Conservation (phyloP, 2,888 invertebrate species). For the Himalopsyche anomala region DNA sequence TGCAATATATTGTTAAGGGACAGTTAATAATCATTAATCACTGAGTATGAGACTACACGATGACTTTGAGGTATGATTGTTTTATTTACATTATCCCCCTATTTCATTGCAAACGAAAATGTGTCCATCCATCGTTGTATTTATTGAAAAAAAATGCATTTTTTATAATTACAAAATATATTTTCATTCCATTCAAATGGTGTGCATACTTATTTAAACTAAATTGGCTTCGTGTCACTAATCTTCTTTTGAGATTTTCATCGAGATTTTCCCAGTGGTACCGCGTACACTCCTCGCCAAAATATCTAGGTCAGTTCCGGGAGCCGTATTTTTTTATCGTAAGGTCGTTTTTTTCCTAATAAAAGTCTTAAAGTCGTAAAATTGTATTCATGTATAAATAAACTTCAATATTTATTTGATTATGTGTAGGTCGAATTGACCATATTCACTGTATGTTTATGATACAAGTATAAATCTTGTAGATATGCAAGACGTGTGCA, state of each 20-base stretch:
- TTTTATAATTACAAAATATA: too few species aligned
- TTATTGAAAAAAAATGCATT: too few species aligned
- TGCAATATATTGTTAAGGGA: constrained; percentile 1
- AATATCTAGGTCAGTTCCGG: constrained; percentile 59
- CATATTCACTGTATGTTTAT: neutral
- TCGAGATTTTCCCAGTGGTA: neutral
- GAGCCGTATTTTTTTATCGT: constrained; percentile 34
- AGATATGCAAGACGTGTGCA: constrained; percentile 5
- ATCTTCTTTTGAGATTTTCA: neutral
- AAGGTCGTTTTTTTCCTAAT: neutral
- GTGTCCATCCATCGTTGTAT: too few species aligned
- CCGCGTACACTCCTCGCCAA: constrained; percentile 47
- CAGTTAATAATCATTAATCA: constrained; percentile 10
- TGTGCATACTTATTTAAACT: too few species aligned
- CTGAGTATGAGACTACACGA: constrained; percentile 64
- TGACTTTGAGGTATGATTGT: constrained; percentile 64
- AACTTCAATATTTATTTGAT: neutral
- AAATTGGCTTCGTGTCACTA: neutral
- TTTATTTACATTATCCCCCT: too few species aligned
- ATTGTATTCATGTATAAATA: neutral
- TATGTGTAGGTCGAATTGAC: neutral
- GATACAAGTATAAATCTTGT: neutral
- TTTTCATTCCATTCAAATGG: too few species aligned
- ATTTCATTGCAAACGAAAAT: too few species aligned
- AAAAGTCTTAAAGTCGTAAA: neutral